A percentile compares a stretch with the other conserved stretches of the same genome.
These are phyloP conservation scores for Matsumyia berberina DNA, from an alignment of 2,888 invertebrate species.

Conservation along the genomic window DNA sequence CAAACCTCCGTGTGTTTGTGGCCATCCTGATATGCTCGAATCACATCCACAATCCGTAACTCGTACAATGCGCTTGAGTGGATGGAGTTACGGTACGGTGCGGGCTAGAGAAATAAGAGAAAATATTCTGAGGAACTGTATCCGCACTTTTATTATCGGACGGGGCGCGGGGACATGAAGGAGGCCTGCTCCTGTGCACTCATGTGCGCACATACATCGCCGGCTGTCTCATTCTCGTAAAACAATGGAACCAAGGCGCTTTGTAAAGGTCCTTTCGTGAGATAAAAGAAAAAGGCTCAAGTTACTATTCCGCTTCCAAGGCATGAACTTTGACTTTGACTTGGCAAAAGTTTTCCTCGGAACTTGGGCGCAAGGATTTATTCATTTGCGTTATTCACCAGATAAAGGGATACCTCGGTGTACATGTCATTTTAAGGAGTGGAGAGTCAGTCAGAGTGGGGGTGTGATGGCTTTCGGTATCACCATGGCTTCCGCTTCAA, in stretches of 20 bases:
- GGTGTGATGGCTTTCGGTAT: constrained; percentile 3
- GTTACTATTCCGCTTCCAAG: constrained; percentile 83
- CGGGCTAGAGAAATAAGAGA: constrained; percentile 50
- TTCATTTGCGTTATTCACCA: constrained; percentile 69
- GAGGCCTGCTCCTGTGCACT: constrained; percentile 49
- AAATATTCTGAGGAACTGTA: constrained; percentile 65
- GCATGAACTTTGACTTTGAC: constrained; percentile 79
- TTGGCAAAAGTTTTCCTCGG: constrained; percentile 73
- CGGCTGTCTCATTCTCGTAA: constrained; percentile 50
- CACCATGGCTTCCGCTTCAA: constrained; percentile 49
- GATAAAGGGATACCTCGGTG: constrained; percentile 62
- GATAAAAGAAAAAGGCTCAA: constrained; percentile 81
- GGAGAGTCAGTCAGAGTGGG: neutral
- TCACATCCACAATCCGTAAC: constrained; percentile 58
- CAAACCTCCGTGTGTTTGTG: neutral
- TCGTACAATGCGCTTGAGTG: constrained; percentile 73
- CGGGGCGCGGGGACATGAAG: constrained; percentile 23
- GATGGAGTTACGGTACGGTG: constrained; percentile 59
- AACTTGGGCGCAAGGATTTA: constrained; percentile 75
- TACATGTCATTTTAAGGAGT: constrained; percentile 31
- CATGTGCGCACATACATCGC: constrained; percentile 65
- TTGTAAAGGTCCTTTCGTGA: constrained; percentile 68
- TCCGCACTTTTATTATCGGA: constrained; percentile 73
- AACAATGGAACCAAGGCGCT: constrained; percentile 69
- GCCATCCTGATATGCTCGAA: constrained; percentile 60